Base-by-base conservation (phyloP, 37 sponge, comb jelly and placozoan species). In the Beroe ovata region DNA sequence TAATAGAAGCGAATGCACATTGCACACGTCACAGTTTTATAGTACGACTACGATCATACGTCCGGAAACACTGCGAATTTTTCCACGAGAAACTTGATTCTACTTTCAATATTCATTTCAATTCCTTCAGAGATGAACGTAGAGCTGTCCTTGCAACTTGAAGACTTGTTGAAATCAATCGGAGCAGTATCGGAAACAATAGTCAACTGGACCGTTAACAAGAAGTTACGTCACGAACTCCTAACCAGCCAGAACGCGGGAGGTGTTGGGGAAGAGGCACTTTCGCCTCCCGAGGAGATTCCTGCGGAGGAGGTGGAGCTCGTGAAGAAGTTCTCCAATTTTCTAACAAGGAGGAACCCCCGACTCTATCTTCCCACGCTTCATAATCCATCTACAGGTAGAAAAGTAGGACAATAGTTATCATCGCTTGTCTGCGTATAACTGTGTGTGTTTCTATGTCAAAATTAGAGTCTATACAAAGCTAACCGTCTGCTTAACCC, bases 271-370 rank as follows among this genome's bases (percentile, higher is more conserved):
- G 20, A 34, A 38, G 71, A 38, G 36, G 54, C 54, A 47, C 54
- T 11, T 16, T 11, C 11, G 11, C 54, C 54, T 11, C 63, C 63
- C 63, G 63, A 62, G 28, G 29, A 20, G 28, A 34, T 69, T 38
- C 38, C 71, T 36, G 18, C 4, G 26, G 38, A 69, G 36, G 71
- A 69, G 71, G 71, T 69, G 71, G 71, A 69, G 38, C 20, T 69
- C 6, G 71, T 69, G 38, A 69, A 34, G 71, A 69, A 69, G 71
- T 69, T 69, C 71, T 35, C 38, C 26, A 69, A 69, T 38, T 69
- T 69, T 20, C 71, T 69, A 1, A 69, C 71, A 1, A 29, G 71
- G 20, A 4, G 71, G 38, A 69, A 34, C 71, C 71, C 71, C 8
- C 32, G 71, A 35, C 26, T 69, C 38, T 69, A 69, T 20, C 71